Evolutionary conservation across 2,113 vertebrate genomes (phyloP), one percentile per base, ranked within the genome.

Genomic region (Lamprotornis superbus): DNA sequence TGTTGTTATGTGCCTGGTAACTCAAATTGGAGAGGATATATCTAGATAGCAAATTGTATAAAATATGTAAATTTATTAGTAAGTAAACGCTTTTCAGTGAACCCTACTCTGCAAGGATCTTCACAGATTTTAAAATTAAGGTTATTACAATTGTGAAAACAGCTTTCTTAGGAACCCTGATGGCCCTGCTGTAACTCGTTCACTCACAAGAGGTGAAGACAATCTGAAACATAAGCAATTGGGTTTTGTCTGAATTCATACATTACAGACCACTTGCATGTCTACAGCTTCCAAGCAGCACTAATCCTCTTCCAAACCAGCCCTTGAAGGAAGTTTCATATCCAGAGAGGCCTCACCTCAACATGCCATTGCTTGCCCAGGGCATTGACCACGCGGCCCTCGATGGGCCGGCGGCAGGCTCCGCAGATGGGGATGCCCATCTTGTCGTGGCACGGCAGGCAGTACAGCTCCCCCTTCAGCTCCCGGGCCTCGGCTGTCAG

Each of bases 281-380:
- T 46, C 52, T 73, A 39, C 15, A 42, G 35, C 25, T 82, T 87
- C 53, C n/a, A 67, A 18, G 17, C 5, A 86, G 56, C 75, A 44
- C 64, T 6, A 76, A 10, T 11, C 30, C 39, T 25, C 61, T 70
- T 63, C 75, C 75, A 63, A 35, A 42, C 6, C 5, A 27, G 20
- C 53, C 79, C 49, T 10, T 7, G 42, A 35, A 71, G 49, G 44
- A 50, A 37, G 33, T 22, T 28, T 15, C 25, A 55, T 40, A 6
- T 2, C 8, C 47, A 55, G 52, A 65, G 65, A 40, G 53, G 68
- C 27, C 97, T 97, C 75, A 98, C 98, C 98, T 98, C 98, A 22
- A 98, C 98, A 0, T 98, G 98, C 98, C 98, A 98, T 4, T 98
- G 98, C 81, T 98, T 98, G 13, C 98, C 98, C 92, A 98, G 49